Percentiles rank a stretch among this genome's conserved stretches.
Evolutionary conservation across 2,888 invertebrate species (phyloP).

Genomic region (Standfussiana lucernea): DNA sequence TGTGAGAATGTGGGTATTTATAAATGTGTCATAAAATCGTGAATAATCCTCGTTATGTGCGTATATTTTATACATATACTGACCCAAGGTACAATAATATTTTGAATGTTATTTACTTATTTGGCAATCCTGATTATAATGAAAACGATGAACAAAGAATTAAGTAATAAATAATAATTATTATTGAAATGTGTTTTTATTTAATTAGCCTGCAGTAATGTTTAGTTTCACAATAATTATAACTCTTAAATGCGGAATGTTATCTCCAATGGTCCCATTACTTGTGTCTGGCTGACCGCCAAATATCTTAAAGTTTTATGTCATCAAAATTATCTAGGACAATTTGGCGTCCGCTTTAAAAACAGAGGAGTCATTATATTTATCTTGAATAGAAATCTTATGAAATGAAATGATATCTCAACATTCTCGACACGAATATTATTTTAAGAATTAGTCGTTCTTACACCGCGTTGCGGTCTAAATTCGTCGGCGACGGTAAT

Average conservation of each 20-base stretch:
- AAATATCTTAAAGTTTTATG: slow-evolving; percentile 84
- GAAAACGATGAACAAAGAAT: slow-evolving; percentile 81
- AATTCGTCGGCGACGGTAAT: slow-evolving; percentile 54
- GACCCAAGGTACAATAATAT: slow-evolving; percentile 65
- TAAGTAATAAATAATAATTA: slow-evolving; percentile 83
- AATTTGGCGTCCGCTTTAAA: slow-evolving; percentile 87
- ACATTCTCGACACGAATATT: slow-evolving; percentile 73
- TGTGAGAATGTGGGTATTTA: slow-evolving; percentile 62
- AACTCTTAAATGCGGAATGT: slow-evolving; percentile 71
- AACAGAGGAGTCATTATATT: slow-evolving; percentile 85
- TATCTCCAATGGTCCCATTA: slow-evolving; percentile 81
- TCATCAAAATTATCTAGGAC: slow-evolving; percentile 89
- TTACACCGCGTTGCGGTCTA: slow-evolving; percentile 68
- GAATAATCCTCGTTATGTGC: slow-evolving; percentile 61
- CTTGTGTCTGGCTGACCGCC: slow-evolving; percentile 82
- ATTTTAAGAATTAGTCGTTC: slow-evolving; percentile 74
- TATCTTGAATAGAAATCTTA: slow-evolving; percentile 82
- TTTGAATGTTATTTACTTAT: slow-evolving; percentile 66
- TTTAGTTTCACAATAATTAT: slow-evolving; percentile 56
- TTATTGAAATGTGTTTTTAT: slow-evolving; percentile 67
- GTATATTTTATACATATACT: slow-evolving; percentile 66
- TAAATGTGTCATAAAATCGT: slow-evolving; percentile 70
- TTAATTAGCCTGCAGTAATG: slow-evolving; percentile 40
- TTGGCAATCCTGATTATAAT: slow-evolving; percentile 71
- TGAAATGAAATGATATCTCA: slow-evolving; percentile 77